phyloP scores from a whole-genome alignment of 1,140 invertebrate genomes.

The Bombus turneri region DNA sequence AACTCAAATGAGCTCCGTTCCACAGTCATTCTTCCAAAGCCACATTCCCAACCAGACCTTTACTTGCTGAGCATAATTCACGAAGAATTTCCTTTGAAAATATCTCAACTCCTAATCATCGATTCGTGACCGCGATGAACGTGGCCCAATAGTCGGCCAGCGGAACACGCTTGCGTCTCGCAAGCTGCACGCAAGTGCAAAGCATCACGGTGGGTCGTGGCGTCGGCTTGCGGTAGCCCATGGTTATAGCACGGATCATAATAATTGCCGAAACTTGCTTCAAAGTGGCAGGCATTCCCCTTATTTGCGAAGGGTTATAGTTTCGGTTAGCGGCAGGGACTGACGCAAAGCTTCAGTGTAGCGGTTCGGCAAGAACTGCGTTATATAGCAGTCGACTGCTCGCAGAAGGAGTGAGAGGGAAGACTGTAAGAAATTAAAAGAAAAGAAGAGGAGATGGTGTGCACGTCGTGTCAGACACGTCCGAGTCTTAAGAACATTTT shows the following conservation, averaged over 20 bases:
- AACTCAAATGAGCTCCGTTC: background rate
- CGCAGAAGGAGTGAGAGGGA: background rate
- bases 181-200: constrained; percentile 43
- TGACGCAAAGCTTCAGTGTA: constrained; percentile 11
- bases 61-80: no score
- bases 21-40: background rate
- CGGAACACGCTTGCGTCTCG: constrained; percentile 8
- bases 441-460: background rate
- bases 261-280: constrained; percentile 67
- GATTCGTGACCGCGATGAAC: background rate
- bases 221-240: constrained; percentile 42
- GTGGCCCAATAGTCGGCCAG: background rate
- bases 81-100: background rate
- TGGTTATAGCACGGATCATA: constrained; percentile 58
- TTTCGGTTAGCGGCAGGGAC: constrained; percentile 13
- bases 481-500: constrained; percentile 47
- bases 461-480: constrained; percentile 58
- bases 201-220: constrained; percentile 10
- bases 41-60: background rate
- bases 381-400: background rate
- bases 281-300: constrained; percentile 53
- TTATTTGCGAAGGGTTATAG: constrained; percentile 58
- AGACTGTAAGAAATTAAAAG: background rate
- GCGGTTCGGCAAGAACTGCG: background rate
- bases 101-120: constrained; percentile 2